Conservation (phyloP, 2,888 invertebrate genomes). For the Tethea ocularis region DNA sequence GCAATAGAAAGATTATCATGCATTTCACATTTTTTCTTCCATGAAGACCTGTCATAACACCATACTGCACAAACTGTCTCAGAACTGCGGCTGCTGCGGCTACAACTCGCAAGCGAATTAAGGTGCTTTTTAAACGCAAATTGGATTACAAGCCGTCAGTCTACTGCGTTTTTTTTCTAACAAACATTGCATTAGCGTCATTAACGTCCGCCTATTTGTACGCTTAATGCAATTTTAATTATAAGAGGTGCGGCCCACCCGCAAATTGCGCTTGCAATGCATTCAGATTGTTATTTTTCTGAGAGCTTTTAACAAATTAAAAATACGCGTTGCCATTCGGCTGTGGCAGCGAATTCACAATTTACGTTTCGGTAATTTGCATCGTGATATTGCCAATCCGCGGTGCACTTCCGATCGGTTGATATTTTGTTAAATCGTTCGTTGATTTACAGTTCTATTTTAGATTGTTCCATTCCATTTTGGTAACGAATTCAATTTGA, state of each 20-base stretch:
- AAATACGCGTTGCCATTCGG: conserved; percentile 42
- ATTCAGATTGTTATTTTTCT: conserved; percentile 79
- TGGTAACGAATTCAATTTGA: conserved; percentile 3
- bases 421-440: conserved; percentile 7
- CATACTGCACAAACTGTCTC: conserved; percentile 21
- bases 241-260: conserved; percentile 71
- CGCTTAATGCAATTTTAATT: conserved; percentile 83
- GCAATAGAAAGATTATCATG: background rate
- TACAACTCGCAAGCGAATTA: conserved; percentile 43
- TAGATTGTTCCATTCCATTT: conserved; percentile 11
- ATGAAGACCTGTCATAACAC: background rate
- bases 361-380: conserved; percentile 21
- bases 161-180: conserved; percentile 66
- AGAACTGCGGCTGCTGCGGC: conserved; percentile 35
- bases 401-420: background rate
- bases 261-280: conserved; percentile 67
- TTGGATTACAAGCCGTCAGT: conserved; percentile 55
- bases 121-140: conserved; percentile 51
- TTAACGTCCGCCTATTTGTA: conserved; percentile 65
- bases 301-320: conserved; percentile 80
- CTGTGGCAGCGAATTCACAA: conserved; percentile 21
- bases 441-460: conserved; percentile 8
- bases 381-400: conserved; percentile 9
- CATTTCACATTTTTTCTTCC: background rate
- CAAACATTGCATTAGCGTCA: conserved; percentile 71